A percentile compares a stretch with the other conserved stretches of the same genome.
Evolutionary conservation across 92 coral and sea anemone species (phyloP).

Genomic region (Actinernus sp.): DNA sequence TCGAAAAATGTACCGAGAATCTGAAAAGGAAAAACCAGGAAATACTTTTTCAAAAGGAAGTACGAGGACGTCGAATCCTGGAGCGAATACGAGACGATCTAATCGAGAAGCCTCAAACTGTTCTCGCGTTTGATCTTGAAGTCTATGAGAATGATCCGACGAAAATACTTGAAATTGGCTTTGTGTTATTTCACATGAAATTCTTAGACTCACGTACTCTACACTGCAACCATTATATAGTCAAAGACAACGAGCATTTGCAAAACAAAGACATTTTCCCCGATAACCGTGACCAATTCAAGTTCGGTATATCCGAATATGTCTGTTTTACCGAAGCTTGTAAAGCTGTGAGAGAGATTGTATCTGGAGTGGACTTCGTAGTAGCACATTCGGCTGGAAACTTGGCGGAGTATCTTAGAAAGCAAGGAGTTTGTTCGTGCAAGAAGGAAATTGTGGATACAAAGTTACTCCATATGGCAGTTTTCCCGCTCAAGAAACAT

Average conservation of each 20-base stretch:
- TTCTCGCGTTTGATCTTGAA: constrained; percentile 39
- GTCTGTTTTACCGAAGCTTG: constrained; percentile 5
- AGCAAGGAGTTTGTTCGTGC: constrained; percentile 6
- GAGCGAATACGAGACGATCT: constrained; percentile 12
- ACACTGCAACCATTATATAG: constrained; percentile 24
- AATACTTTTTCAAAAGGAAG: constrained; percentile 34
- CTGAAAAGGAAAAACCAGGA: constrained; percentile 29
- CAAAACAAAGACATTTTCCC: constrained; percentile 24
- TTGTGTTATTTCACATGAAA: constrained; percentile 8
- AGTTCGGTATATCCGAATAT: constrained; percentile 19
- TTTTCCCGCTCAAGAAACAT: constrained; percentile 22
- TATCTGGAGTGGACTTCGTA: constrained; percentile 9
- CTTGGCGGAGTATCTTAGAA: constrained; percentile 9
- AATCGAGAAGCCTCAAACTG: constrained; percentile 1
- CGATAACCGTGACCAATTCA: constrained; percentile 28
- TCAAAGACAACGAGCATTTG: constrained; percentile 32
- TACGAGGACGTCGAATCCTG: constrained; percentile 24
- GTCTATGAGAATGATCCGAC: constrained; percentile 33
- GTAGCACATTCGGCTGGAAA: constrained; percentile 24
- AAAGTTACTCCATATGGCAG: constrained; percentile 25
- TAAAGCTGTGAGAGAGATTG: constrained; percentile 4
- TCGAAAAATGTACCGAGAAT: constrained; percentile 18
- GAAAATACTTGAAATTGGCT: constrained; percentile 37
- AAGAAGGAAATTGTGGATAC: constrained; percentile 26
- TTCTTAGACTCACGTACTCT: constrained; percentile 2